Evolutionary conservation across 2,113 vertebrate genomes (phyloP), one percentile per base, ranked within the genome.

Genomic region (Pterocles burchelli): DNA sequence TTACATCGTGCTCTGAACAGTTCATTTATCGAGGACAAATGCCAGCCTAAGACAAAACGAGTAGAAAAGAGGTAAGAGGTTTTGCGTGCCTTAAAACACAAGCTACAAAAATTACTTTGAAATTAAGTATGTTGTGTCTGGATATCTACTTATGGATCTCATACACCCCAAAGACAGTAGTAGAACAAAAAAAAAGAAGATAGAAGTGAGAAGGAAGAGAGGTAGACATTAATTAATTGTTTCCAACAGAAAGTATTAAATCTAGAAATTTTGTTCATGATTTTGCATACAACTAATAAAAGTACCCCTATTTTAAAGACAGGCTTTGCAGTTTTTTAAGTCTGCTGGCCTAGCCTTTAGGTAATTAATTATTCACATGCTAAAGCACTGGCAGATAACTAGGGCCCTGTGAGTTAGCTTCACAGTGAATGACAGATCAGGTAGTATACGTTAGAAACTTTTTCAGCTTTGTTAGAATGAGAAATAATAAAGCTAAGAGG

Each of bases 1-100:
- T 97, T 99, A 92, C 99, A 99, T 82, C 98, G 99, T 88, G 99
- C 99, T 77, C 97, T 99, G 85, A 99, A 99, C 95, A 98, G 98
- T 26, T 98, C 98, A 58, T 99, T 99, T 97, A 98, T 73, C 80
- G 99, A 99, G 61, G 99, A 99, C 96, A 99, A 99, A 96, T 74
- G 95, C 90, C 98, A 97, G 45, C 88, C 98, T 57, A 99, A 99
- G 89, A 97, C 98, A 78, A 98, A 99, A 89, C 98, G 96, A 93
- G 97, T 96, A 17, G 98, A 99, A 91, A 99, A 99, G 95, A 99
- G 99, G 99, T 99, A 98, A 92, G 91, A 88, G 88, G n/a, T 67
- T 71, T 34, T 45, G 31, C 33, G 26, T 49, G 38, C 26, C 28
- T 90, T 90, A 68, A 77, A 83, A 76, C 12, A 41, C 26, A 45